Base-by-base conservation (phyloP, 1,140 invertebrate genomes). In the Cyrtorhinus lividipennis region DNA sequence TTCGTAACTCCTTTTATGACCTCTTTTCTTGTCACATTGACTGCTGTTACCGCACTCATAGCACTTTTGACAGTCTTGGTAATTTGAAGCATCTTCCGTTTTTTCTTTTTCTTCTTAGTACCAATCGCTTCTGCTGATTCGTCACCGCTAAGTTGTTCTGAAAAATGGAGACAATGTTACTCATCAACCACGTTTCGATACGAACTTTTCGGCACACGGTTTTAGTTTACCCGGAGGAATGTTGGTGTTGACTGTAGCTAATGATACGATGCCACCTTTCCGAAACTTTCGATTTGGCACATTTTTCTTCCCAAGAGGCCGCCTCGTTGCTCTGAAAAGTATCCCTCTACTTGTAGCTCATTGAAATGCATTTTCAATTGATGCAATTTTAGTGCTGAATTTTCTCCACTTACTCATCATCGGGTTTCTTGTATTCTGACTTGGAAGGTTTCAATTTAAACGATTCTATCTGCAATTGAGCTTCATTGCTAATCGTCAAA, bases 201-300 rank as follows among this genome's bases (percentile, higher is more conserved):
- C 30, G 15, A 38, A 38, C 5, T 38, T 38, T 38, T 38, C 30
- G 15, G 30, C 5, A n/a, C n/a, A n/a, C n/a, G n/a, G n/a, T n/a
- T n/a, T n/a, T n/a, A n/a, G n/a, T n/a, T n/a, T n/a, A 38, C 30
- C 30, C 15, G 5, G 30, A 38, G 20, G 62, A 66, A 69, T 72
- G 71, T 57, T 68, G 69, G 77, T 78, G 20, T 79, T 65, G 12
- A 67, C 66, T 2, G 67, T 68, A n/a, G 69, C 70, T 12, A 66
- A 80, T 18, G 79, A 75, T 1, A 81, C 78, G 66, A 79, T 73
- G n/a, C 78, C 78, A 63, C 76, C 73, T 68, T 81, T 82, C 67
- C 77, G 77, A 66, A 83, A 81, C 64, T 76, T 77, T 65, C 71
- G 74, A 62, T 74, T 76, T 45, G 72, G 65, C 3, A 73, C 71